Base-by-base conservation (phyloP, 2,888 invertebrate species). In the Neoaliturus tenellus region DNA sequence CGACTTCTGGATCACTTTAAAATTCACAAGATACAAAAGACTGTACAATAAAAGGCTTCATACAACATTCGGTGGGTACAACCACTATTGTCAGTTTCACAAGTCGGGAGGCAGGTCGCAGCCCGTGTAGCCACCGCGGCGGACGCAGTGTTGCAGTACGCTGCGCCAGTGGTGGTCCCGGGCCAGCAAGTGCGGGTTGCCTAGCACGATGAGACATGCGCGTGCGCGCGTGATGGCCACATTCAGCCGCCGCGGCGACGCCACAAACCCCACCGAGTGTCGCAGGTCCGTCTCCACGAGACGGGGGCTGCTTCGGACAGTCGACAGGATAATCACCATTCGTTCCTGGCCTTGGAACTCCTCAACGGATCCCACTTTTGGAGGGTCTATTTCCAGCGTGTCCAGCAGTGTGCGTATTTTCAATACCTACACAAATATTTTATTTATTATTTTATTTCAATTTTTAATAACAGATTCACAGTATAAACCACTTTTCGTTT, bases 211-310 rank as follows among this genome's bases (percentile, higher is more conserved):
- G 5, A 96, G 92, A 33, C 98, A 91, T 8, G 95, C 93, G 89
- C 96, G 94, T 12, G 97, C 96, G 86, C 98, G 93, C 0, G 97
- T 98, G 75, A 98, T 92, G 0, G 97, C 95, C 0, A 98, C 98
- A 91, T 98, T 99, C 88, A 98, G 92, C 84, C 98, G 93, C 89
- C 95, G 95, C 0, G 95, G 94, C 86, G 94, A 94, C 25, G 93
- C 92, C 0, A 97, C 92, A 88, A 97, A 97, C 0, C 96, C 96
- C 41, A 97, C 90, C n/a, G 92, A 90, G 86, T 93, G 91, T 81
- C 90, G 91, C 3, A 92, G 84, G 86, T 94, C 93, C 0, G 89
- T 80, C 23, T 93, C 85, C 28, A 91, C 88, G 58, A 90, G 88
- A 14, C 89, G 89, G 10, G 90, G 89, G 0, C 94, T 93, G 80